Evolutionary conservation across 2,113 vertebrate species (phyloP).

Genomic region (Triplophysa dalaica): DNA sequence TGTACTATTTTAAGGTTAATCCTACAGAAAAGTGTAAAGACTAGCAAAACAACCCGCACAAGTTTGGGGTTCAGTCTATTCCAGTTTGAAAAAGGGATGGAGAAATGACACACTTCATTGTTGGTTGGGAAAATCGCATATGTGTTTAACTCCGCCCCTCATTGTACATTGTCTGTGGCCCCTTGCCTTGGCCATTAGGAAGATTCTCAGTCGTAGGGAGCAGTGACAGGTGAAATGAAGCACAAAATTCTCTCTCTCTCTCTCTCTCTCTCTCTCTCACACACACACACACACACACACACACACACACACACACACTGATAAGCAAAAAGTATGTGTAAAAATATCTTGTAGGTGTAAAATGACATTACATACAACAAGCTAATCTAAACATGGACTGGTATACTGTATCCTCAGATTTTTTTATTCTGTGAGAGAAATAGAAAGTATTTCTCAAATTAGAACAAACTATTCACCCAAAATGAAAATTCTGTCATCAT

Average conservation of each 20-base stretch:
- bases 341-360: background rate
- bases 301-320: background rate
- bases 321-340: background rate
- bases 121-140: background rate
- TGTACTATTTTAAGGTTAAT: too few species aligned
- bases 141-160: constrained; percentile 27
- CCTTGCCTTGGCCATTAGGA: constrained; percentile 43
- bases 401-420: too few species aligned
- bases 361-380: background rate
- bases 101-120: background rate
- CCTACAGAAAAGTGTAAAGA: too few species aligned
- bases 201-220: constrained; percentile 44
- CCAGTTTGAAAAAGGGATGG: too few species aligned
- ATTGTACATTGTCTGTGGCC: constrained; percentile 4
- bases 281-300: background rate
- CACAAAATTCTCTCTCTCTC: constrained; percentile 42
- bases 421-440: background rate
- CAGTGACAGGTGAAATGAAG: constrained; percentile 56
- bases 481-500: too few species aligned
- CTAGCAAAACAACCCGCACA: too few species aligned
- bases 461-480: too few species aligned
- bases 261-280: background rate
- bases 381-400: too few species aligned
- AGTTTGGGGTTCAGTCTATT: too few species aligned
- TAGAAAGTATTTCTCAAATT: background rate